Conservation (phyloP, 2,797 vertebrate genomes). For the Falco peregrinus region DNA sequence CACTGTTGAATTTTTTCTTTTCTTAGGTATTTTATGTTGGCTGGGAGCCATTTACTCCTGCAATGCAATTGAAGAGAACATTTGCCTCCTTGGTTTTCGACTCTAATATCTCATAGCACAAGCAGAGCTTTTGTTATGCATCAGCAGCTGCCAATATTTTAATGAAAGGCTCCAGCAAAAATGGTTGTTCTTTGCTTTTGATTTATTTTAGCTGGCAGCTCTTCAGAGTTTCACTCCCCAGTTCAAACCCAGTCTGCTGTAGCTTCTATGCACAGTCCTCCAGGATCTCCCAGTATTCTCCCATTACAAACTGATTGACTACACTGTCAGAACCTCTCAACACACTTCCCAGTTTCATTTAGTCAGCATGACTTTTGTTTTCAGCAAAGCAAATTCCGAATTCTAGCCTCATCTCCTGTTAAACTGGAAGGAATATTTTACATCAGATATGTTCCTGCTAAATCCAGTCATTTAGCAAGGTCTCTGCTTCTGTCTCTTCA, state of each 20-base stretch:
- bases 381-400: neutral
- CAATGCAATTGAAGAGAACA: slow-evolving; percentile 42
- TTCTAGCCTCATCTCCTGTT: neutral
- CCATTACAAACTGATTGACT: slow-evolving; percentile 24
- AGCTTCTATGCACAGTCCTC: neutral
- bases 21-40: slow-evolving; percentile 28
- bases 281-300: neutral
- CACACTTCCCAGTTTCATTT: neutral
- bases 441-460: neutral
- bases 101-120: slow-evolving; percentile 51
- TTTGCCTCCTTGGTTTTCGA: slow-evolving; percentile 45
- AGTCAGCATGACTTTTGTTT: neutral
- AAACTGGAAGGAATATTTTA: slow-evolving; percentile 22
- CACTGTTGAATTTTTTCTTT: neutral
- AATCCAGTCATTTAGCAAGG: neutral
- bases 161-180: slow-evolving; percentile 58
- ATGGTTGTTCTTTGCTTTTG: slow-evolving; percentile 44
- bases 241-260: slow-evolving; percentile 16
- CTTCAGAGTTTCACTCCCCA: slow-evolving; percentile 6
- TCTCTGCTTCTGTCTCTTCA: neutral
- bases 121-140: slow-evolving; percentile 68
- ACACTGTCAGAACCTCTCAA: neutral
- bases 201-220: slow-evolving; percentile 47
- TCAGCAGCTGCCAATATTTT: slow-evolving; percentile 68
- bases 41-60: slow-evolving; percentile 47